Conservation (phyloP, 2,797 vertebrate species). For the Tympanoctomys barrerae region DNA sequence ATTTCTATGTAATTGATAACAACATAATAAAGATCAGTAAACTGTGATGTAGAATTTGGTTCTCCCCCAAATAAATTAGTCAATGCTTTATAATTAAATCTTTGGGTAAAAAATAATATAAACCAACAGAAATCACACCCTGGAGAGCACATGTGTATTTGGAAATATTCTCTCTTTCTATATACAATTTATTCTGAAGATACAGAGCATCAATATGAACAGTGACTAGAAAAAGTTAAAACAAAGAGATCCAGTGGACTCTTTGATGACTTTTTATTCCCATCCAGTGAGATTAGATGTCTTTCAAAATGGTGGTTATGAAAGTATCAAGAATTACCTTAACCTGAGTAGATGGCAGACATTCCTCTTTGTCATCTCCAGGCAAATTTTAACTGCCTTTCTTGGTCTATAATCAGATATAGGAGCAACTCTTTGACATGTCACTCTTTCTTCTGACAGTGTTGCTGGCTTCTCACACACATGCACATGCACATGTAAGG, state of each 20-base stretch:
- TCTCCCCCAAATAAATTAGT: slow-evolving; percentile 14
- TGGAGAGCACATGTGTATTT: not conserved
- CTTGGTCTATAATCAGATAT: not conserved
- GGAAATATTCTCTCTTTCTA: not conserved
- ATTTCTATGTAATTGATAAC: not conserved
- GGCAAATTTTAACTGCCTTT: not conserved
- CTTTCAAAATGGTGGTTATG: not conserved
- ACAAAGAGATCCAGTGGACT: not conserved
- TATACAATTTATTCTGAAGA: not conserved
- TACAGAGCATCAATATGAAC: not conserved
- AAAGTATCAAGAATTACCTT: not conserved
- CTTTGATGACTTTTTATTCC: not conserved
- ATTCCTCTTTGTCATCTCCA: not conserved
- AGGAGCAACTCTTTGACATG: not conserved
- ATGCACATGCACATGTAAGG: not conserved
- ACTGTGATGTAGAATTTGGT: not conserved
- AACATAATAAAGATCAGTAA: not conserved
- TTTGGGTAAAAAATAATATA: not conserved
- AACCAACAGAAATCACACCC: not conserved
- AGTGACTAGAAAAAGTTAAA: not conserved
- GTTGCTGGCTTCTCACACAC: not conserved
- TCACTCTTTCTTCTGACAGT: not conserved
- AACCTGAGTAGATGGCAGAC: not conserved
- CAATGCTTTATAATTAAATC: slow-evolving; percentile 31
- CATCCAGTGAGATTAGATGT: not conserved